phyloP scores from a whole-genome alignment of 2,113 vertebrate genomes.

The Grantiella picta region DNA sequence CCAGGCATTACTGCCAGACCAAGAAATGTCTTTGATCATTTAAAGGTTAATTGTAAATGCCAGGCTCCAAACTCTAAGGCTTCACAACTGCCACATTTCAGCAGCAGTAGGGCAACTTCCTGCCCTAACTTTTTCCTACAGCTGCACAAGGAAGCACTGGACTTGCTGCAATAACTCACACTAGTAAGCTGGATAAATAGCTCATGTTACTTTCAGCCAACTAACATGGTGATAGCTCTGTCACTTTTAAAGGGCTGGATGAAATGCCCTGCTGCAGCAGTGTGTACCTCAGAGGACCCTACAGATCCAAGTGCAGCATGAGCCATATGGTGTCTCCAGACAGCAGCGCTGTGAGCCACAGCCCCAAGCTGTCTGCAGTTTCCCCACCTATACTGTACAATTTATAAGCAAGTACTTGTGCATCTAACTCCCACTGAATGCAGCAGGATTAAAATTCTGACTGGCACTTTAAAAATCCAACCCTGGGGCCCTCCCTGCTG shows the following conservation, averaged over 20 bases:
- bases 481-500: not conserved
- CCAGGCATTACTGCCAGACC: not conserved
- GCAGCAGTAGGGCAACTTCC: not conserved
- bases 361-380: not conserved
- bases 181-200: not conserved
- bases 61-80: not conserved
- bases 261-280: not conserved
- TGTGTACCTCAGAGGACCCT: not conserved
- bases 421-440: not conserved
- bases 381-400: not conserved
- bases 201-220: not conserved
- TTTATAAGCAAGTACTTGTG: not conserved
- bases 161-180: not conserved
- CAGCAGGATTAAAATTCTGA: not conserved
- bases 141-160: not conserved
- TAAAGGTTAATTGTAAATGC: not conserved
- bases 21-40: not conserved
- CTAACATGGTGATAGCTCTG: not conserved
- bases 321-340: not conserved
- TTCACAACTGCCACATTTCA: not conserved
- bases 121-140: not conserved
- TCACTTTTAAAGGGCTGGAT: not conserved
- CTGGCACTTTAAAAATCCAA: not conserved
- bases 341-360: rapidly evolving
- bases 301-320: not conserved